phyloP scores from a whole-genome alignment of 2,113 vertebrate genomes.

The Gallinago media region DNA sequence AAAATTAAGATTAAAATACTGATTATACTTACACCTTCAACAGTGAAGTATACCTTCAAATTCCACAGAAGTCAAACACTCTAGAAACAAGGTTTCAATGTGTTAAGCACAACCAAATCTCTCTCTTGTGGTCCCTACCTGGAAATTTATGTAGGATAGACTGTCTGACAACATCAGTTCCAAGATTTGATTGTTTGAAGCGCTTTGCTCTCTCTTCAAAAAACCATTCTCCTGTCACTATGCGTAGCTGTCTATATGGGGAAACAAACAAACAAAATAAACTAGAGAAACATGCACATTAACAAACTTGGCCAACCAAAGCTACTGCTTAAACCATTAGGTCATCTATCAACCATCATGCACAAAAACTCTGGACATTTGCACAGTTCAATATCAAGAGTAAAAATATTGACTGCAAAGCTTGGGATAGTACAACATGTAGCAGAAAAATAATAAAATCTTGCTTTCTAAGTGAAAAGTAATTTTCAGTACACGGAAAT shows the following conservation, averaged over 20 bases:
- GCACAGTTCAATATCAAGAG: not conserved
- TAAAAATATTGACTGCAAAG: not conserved
- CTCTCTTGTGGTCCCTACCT: conserved; percentile 64
- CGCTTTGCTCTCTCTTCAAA: conserved; percentile 94
- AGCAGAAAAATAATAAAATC: not conserved
- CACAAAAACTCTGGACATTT: not conserved
- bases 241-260: conserved; percentile 85
- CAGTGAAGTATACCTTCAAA: not conserved
- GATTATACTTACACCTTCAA: not conserved
- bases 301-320: not conserved
- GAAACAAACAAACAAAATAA: not conserved
- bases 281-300: not conserved
- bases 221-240: conserved; percentile 97
- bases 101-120: not conserved
- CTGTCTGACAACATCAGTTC: conserved; percentile 89
- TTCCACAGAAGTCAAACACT: not conserved
- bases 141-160: conserved; percentile 85
- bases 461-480: not conserved
- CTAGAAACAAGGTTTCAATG: not conserved
- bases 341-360: not conserved
- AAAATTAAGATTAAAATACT: not conserved
- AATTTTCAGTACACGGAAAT: not conserved
- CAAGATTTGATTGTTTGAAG: conserved; percentile 82
- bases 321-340: not conserved
- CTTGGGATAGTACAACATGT: not conserved